Base-by-base conservation (phyloP, 2,797 vertebrate genomes). In the Muscicapa striata region DNA sequence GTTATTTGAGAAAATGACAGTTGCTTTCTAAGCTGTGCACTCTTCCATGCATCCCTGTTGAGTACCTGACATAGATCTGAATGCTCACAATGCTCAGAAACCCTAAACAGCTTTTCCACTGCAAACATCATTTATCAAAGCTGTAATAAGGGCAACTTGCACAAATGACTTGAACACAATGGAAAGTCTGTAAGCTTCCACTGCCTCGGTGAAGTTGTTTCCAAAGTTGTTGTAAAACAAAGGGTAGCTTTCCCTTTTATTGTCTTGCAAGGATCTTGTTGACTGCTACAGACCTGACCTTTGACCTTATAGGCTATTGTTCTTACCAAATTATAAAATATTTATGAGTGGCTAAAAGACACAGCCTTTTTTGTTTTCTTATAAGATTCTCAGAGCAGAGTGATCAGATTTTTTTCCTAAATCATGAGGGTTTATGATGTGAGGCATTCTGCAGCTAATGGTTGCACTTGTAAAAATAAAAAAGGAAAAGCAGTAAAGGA, bases 251-350 rank as follows among this genome's bases (percentile, higher is more conserved):
- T 96, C 93, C 81, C 91, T 95, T 96, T 95, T 94, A 89, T 92
- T 96, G 87, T 92, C 80, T 95, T 90, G 68, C 77, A 68, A 70
- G 77, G 68, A 86, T 90, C 83, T 91, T 6, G 57, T 84, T 93
- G 92, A 92, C 72, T 90, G 41, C 72, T 95, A 67, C 75, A 75
- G 86, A 77, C 51, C 74, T 94, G 95, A 96, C 91, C 93, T 97
- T 95, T 95, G 93, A 96, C 94, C 88, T 95, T 76, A 36, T 38
- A 78, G 83, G 38, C 90, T 85, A 64, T 94, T 94, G 89, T 95
- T 94, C 84, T 92, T 94, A 84, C 66, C 78, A 93, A 96, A 96
- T 96, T 95, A 95, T 96, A 96, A 96, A 95, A 95, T 91, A 96
- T 94, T 95, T 96, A 96, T 94, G 91, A 95, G 88, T 93, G 74